phyloP scores from a whole-genome alignment of 2,888 invertebrate genomes.

The Melanchra persicariae region DNA sequence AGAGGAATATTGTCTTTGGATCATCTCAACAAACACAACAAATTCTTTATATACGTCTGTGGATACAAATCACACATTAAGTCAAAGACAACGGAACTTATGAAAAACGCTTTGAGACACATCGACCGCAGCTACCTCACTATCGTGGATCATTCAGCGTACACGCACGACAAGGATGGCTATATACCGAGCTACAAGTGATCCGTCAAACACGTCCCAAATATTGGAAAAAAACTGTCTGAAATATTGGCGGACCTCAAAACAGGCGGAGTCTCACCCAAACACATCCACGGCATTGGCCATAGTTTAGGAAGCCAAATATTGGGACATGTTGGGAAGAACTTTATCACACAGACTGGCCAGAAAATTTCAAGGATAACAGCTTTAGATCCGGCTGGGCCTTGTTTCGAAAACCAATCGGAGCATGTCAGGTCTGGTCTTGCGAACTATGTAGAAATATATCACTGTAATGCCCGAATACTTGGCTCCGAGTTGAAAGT shows the following conservation, averaged over 20 bases:
- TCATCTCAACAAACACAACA: slow-evolving; percentile 7
- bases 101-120: slow-evolving; percentile 79
- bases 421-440: slow-evolving; percentile 87
- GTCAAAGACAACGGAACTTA: slow-evolving; percentile 76
- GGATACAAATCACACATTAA: slow-evolving; percentile 69
- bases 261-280: slow-evolving; percentile 76
- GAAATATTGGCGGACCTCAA: slow-evolving; percentile 75
- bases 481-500: slow-evolving; percentile 86
- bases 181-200: slow-evolving; percentile 81
- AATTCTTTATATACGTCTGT: slow-evolving; percentile 32
- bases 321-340: slow-evolving; percentile 79
- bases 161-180: slow-evolving; percentile 80
- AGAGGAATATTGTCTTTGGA: slow-evolving; percentile 20
- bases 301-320: slow-evolving; percentile 86
- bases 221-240: slow-evolving; percentile 81
- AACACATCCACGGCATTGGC: slow-evolving; percentile 82
- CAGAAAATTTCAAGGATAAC: slow-evolving; percentile 80
- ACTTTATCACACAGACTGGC: slow-evolving; percentile 75
- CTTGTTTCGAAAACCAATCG: slow-evolving; percentile 81
- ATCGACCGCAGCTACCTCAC: slow-evolving; percentile 82
- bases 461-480: slow-evolving; percentile 91
- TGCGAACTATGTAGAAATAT: slow-evolving; percentile 91
- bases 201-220: slow-evolving; percentile 82
- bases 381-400: slow-evolving; percentile 86
- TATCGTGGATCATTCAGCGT: slow-evolving; percentile 83